phyloP scores from a whole-genome alignment of 2,797 vertebrate genomes.

The Lemur catta region DNA sequence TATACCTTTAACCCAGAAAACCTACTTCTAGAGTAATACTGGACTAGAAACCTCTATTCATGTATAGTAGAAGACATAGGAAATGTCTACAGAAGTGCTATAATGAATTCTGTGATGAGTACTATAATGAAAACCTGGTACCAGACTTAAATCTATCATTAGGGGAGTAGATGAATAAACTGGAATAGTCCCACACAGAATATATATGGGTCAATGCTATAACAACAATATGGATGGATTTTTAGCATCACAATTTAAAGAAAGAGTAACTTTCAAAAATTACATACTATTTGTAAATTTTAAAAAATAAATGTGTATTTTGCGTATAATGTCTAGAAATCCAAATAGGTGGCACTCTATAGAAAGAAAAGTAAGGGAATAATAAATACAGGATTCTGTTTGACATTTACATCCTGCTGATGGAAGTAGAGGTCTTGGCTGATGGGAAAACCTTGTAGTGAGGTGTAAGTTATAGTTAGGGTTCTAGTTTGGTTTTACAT shows the following conservation, averaged over 20 bases:
- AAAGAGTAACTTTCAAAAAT: neutral
- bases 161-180: neutral
- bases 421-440: neutral
- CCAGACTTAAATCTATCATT: neutral
- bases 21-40: neutral
- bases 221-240: neutral
- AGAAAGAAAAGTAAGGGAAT: neutral
- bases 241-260: neutral
- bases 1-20: neutral
- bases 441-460: neutral
- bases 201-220: neutral
- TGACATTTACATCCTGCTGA: neutral
- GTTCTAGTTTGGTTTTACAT: neutral
- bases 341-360: neutral
- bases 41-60: neutral
- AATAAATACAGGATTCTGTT: neutral
- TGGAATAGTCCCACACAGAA: neutral
- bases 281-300: neutral
- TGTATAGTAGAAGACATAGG: neutral
- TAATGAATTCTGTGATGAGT: neutral
- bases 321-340: neutral
- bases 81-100: neutral
- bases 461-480: neutral
- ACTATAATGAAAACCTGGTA: neutral
- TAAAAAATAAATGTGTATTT: neutral